Evolutionary conservation across 2,888 invertebrate species (phyloP), one percentile per base, ranked within the genome.

Genomic region (Acleris emargana): DNA sequence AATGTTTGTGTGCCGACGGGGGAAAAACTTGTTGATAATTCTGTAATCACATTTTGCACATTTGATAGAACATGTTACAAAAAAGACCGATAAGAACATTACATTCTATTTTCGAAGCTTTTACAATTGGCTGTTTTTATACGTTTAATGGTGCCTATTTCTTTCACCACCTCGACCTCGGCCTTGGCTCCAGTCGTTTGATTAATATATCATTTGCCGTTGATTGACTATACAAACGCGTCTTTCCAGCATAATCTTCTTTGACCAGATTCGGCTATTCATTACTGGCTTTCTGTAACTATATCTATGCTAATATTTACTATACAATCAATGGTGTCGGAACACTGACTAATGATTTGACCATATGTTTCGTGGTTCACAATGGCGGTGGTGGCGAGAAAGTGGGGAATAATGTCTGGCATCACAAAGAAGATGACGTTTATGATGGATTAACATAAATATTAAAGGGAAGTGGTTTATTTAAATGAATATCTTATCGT

Each of bases 391-490:
- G 11, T 68, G 75, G 73, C 70, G 77, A 76, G 80, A 83, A 80
- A 79, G 82, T 78, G 76, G 71, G 70, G 62, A 60, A 73, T 78
- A 77, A 83, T 76, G 78, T 72, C 68, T 74, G 73, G 73, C 76
- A 77, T 78, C 73, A 76, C 75, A 71, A 71, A 70, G 68, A 68
- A 70, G 73, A 74, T 77, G 74, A 78, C 73, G 71, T 67, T 71
- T 77, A 76, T 78, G 77, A 80, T 76, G 74, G 82, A 76, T 82
- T 76, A 75, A 73, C 72, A 74, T 72, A 62, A 38, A 42, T 57
- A 18, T 62, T 57, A 62, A 62, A 50, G 18, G n/a, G 57, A 57
- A 43, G 50, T 5, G 3, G 17, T 42, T 22, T 7, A 42, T 6
- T 54, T 13, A 1, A n/a, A 13, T 45, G 0, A 16, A 45, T n/a